Base-by-base conservation (phyloP, 2,888 invertebrate species). In the Unio delphinus region DNA sequence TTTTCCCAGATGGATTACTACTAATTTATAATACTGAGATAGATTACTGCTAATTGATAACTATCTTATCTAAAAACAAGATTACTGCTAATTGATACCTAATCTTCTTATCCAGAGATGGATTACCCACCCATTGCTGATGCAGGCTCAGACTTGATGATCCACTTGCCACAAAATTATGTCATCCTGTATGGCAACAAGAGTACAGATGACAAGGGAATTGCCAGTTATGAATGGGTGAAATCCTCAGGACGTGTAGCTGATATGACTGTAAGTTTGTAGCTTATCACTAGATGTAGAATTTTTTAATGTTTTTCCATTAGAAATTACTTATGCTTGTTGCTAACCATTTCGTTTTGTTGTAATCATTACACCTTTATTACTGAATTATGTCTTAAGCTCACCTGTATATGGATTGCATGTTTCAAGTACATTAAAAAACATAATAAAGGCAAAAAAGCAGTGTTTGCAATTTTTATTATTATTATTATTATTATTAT, bases 51-150 rank as follows among this genome's bases (percentile, higher is more conserved):
- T 45, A 45, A 45, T 45, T 15, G 15, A 45, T 45, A 45, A 2
- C 11, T 45, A 1, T 66, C 59, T 26, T 45, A 74, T 77, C 17
- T 23, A 23, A 23, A 23, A 23, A 23, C 23, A 23, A 23, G 23
- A 23, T 23, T 45, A 45, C 45, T 15, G 45, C 45, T 45, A 45
- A 45, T 45, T 15, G 15, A 45, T 45, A 45, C 15, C 11, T 45
- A 1, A 65, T 45, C 45, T n/a, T 66, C 59, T 26, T 45, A 74
- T 77, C 17, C 80, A 90, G 95, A 95, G 80, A 95, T 94, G 0
- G 98, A 98, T 89, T 98, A 98, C 91, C 97, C 97, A 0, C 98
- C 98, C 0, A 96, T 95, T 89, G 97, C 97, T 0, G 97, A 97
- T 92, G 97, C 97, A 63, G 95, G 97, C 93, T 90, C 95, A 87